Evolutionary conservation across 2,888 invertebrate genomes (phyloP).

Genomic region (Pseudococcus longispinus): DNA sequence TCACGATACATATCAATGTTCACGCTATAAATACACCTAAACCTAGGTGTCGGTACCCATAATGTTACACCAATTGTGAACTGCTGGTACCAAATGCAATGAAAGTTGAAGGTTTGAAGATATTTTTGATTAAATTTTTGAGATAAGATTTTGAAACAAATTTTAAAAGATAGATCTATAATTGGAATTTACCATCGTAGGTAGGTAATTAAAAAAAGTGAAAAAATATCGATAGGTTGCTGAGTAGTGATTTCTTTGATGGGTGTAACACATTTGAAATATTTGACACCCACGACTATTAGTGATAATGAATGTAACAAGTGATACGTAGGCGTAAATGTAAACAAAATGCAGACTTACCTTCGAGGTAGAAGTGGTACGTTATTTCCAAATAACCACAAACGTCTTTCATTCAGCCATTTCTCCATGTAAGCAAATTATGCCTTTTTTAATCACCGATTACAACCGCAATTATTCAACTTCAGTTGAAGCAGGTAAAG

Average conservation of each 20-base stretch:
- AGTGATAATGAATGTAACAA: not conserved
- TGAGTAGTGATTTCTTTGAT: not conserved
- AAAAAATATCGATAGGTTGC: too few relatives aligned
- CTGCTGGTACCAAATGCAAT: too few relatives aligned
- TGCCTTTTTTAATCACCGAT: not conserved
- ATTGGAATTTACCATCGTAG: too few relatives aligned
- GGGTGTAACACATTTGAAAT: not conserved
- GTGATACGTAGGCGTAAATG: not conserved
- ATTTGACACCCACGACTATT: not conserved
- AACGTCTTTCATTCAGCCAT: slow-evolving; percentile 90
- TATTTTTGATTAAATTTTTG: too few relatives aligned
- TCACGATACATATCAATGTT: not conserved
- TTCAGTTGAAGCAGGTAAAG: not conserved
- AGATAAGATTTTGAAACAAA: too few relatives aligned
- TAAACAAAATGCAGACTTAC: slow-evolving; percentile 64
- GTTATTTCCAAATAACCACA: slow-evolving; percentile 90
- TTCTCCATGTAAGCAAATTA: slow-evolving; percentile 76
- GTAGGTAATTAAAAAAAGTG: too few relatives aligned
- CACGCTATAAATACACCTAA: not conserved
- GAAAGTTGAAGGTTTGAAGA: too few relatives aligned
- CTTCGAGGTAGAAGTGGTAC: slow-evolving; percentile 83
- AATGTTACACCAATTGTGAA: not conserved
- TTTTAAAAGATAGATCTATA: too few relatives aligned
- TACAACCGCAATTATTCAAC: not conserved
- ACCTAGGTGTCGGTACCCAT: not conserved